Evolutionary conservation across 2,113 vertebrate genomes (phyloP).

Genomic region (Chlamydotis undulata): DNA sequence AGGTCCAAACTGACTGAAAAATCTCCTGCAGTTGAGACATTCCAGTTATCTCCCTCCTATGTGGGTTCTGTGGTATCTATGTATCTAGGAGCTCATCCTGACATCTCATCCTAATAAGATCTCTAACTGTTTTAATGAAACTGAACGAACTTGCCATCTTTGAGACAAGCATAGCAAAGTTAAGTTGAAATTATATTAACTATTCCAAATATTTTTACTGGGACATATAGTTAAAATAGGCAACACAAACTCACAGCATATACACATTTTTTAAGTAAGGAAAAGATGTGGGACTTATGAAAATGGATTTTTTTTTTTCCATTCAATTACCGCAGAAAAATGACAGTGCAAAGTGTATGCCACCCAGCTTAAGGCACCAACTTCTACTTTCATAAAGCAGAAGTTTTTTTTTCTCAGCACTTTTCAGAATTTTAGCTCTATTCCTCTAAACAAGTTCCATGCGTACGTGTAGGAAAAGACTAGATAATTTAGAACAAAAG

Average conservation of each 20-base stretch:
- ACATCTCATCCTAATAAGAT: neutral
- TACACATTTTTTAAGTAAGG: neutral
- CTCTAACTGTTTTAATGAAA: neutral
- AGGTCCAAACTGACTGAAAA: neutral
- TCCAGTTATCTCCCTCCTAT: neutral
- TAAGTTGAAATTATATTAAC: neutral
- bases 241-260: neutral
- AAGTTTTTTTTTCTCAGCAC: neutral
- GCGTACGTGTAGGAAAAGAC: neutral
- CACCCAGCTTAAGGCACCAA: neutral
- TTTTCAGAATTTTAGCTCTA: neutral
- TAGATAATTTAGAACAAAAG: neutral
- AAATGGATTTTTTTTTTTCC: neutral
- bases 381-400: neutral
- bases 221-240: neutral
- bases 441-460: neutral
- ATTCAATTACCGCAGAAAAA: neutral
- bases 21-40: neutral
- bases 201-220: neutral
- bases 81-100: neutral
- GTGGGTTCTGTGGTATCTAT: neutral
- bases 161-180: neutral
- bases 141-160: neutral
- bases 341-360: neutral
- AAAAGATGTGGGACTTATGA: fast-evolving